Percentiles rank a stretch among this genome's conserved stretches.
Conservation (phyloP, 2,113 vertebrate genomes). For the Sylvilagus bachmani region DNA sequence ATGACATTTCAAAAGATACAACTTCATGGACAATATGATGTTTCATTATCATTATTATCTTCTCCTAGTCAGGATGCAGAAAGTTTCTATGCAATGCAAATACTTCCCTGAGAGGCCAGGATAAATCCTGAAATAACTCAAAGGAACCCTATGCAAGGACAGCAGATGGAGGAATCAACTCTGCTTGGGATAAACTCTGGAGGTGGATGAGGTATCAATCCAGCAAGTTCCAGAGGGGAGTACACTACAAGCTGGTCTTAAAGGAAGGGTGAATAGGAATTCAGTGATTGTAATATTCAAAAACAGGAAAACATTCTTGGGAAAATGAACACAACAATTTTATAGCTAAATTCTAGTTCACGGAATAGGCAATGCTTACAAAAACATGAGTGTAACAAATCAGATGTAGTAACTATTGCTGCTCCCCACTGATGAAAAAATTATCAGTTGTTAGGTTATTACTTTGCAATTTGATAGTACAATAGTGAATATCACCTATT, state of each 20-base stretch:
- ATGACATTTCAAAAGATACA: constrained; percentile 24
- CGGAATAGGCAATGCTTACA: background rate
- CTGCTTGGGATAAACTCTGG: background rate
- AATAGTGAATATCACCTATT: background rate
- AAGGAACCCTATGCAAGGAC: background rate
- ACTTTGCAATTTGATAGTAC: constrained; percentile 9
- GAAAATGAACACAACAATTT: constrained; percentile 50
- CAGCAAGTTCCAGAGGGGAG: background rate
- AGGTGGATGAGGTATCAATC: background rate
- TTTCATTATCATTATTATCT: background rate
- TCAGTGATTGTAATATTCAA: constrained; percentile 44
- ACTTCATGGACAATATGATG: background rate
- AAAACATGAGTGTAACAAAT: background rate
- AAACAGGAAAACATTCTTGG: background rate
- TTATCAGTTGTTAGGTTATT: background rate
- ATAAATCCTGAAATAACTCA: background rate
- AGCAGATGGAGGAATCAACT: background rate
- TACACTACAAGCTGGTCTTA: background rate
- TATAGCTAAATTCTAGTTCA: constrained; percentile 44
- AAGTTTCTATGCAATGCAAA: background rate
- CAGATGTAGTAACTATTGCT: background rate
- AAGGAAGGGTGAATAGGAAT: background rate
- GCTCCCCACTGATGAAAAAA: background rate
- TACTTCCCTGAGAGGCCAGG: background rate
- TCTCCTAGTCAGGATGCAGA: background rate